These are phyloP conservation scores for Lagenorhynchus albirostris DNA, from an alignment of 2,113 vertebrate species.

Conservation along the genomic window DNA sequence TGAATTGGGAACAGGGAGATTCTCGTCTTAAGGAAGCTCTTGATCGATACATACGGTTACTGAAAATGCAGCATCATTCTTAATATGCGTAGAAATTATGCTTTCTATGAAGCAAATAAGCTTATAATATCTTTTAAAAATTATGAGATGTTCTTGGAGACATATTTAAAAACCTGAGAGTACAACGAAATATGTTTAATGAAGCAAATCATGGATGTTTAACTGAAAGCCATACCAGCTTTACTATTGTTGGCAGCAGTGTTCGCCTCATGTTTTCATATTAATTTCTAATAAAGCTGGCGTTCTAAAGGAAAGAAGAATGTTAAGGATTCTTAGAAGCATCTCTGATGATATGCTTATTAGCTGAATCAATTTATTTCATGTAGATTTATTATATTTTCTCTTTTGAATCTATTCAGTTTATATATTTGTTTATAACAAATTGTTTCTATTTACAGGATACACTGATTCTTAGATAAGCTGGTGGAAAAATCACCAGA, in stretches of 20 bases:
- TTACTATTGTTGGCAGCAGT: constrained; percentile 6
- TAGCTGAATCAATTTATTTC: constrained; percentile 24
- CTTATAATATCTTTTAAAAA: constrained; percentile 65
- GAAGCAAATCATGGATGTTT: constrained; percentile 58
- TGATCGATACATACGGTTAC: constrained; percentile 39
- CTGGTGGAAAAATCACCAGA: background rate
- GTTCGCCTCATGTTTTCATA: constrained; percentile 47
- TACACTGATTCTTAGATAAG: background rate
- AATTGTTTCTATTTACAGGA: background rate
- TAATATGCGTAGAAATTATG: constrained; percentile 59
- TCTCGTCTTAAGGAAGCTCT: background rate
- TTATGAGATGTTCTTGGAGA: constrained; percentile 55
- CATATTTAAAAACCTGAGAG: constrained; percentile 67
- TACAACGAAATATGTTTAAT: constrained; percentile 68
- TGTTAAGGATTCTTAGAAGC: background rate
- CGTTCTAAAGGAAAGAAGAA: constrained; percentile 43
- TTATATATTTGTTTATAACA: background rate
- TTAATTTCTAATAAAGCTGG: constrained; percentile 60
- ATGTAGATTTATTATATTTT: background rate
- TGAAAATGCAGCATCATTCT: constrained; percentile 57
- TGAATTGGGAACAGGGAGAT: background rate
- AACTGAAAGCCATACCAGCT: constrained; percentile 58
- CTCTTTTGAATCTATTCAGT: background rate
- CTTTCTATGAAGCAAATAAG: constrained; percentile 75
- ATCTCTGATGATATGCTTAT: background rate